A percentile compares a stretch with the other conserved stretches of the same genome.
Conservation (phyloP, 2,113 vertebrate genomes). For the Pantherophis guttatus region DNA sequence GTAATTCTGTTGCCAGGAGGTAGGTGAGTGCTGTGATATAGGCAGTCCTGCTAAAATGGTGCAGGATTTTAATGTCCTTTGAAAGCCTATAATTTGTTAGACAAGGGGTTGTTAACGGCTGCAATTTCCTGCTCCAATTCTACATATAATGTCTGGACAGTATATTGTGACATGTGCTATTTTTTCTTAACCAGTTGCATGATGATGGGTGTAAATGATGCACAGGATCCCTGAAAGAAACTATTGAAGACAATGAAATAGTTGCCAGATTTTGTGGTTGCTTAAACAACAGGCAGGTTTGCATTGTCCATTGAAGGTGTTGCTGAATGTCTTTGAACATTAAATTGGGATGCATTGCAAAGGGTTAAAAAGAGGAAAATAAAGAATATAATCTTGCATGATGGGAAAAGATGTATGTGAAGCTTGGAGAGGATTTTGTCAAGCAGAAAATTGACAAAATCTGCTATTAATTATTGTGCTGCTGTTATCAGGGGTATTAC, state of each 20-base stretch:
- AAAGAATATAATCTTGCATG: constrained; percentile 49
- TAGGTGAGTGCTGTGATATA: constrained; percentile 58
- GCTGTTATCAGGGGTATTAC: constrained; percentile 61
- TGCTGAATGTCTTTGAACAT: constrained; percentile 28
- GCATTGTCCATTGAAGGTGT: constrained; percentile 29
- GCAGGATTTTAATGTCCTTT: constrained; percentile 66
- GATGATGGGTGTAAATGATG: constrained; percentile 12
- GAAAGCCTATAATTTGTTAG: constrained; percentile 64
- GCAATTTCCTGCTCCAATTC: constrained; percentile 56
- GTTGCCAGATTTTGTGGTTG: neutral
- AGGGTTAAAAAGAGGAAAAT: constrained; percentile 45
- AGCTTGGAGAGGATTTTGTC: constrained; percentile 54
- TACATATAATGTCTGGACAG: constrained; percentile 54
- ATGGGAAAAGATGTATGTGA: constrained; percentile 61
- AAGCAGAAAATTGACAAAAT: constrained; percentile 71
- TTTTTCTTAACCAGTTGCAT: constrained; percentile 48
- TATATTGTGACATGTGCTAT: constrained; percentile 37
- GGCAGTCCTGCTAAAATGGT: constrained; percentile 56
- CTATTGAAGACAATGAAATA: constrained; percentile 20
- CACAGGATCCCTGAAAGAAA: constrained; percentile 4
- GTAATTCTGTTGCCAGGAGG: constrained; percentile 66
- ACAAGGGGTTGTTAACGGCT: constrained; percentile 50
- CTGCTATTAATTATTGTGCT: constrained; percentile 68
- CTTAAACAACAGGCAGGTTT: constrained; percentile 5
- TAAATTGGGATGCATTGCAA: constrained; percentile 28